phyloP scores from a whole-genome alignment of 2,888 invertebrate genomes.

The Acrobeloides nanus region DNA sequence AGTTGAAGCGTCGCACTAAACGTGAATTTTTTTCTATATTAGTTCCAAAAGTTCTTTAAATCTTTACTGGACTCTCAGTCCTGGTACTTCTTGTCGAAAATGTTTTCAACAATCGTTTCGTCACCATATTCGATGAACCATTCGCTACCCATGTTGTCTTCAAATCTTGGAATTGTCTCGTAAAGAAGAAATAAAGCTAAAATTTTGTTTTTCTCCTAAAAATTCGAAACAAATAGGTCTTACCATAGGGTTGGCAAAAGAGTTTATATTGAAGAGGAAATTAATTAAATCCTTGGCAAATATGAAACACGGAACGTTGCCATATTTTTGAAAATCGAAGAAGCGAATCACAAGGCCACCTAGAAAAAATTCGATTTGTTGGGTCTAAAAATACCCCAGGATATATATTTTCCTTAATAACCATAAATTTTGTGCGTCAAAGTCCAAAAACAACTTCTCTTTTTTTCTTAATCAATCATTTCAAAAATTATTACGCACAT shows the following conservation, averaged over 20 bases:
- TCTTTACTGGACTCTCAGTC: too few relatives aligned
- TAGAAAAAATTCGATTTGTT: conserved; percentile 4
- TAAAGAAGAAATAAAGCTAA: conserved; percentile 51
- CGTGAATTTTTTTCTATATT: too few relatives aligned
- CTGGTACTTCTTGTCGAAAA: too few relatives aligned
- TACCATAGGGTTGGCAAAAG: conserved; percentile 50
- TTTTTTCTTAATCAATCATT: background rate
- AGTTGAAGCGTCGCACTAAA: too few relatives aligned
- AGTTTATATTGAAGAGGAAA: conserved; percentile 50
- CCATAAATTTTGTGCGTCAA: background rate
- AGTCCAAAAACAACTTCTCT: background rate
- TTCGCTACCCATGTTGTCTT: too few relatives aligned
- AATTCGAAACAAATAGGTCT: conserved; percentile 3
- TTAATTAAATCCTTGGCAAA: conserved; percentile 49
- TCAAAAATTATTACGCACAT: background rate
- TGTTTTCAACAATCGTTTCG: too few relatives aligned
- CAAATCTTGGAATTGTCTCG: conserved; percentile 50
- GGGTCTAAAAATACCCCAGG: too few relatives aligned
- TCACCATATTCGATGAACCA: too few relatives aligned
- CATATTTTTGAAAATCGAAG: conserved; percentile 34
- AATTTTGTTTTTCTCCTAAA: conserved; percentile 7
- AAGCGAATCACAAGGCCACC: conserved; percentile 48
- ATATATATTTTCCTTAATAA: too few relatives aligned
- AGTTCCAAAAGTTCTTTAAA: too few relatives aligned
- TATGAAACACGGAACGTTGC: conserved; percentile 32